Evolutionary conservation across 2,113 vertebrate species (phyloP), one percentile per base, ranked within the genome.

Genomic region (Nyctibius bracteatus): DNA sequence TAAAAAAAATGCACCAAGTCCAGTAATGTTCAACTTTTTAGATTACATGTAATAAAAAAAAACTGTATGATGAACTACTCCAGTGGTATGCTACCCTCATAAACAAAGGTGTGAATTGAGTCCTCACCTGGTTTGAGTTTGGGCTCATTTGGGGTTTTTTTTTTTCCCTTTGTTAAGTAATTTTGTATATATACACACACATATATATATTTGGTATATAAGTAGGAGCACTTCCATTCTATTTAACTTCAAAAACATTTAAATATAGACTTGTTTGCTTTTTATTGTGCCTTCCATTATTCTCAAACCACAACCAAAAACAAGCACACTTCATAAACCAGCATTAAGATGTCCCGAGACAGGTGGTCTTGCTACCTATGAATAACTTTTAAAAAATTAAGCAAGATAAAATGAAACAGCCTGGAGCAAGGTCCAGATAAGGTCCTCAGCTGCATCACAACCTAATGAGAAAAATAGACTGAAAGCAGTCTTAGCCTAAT

Each of bases 381-480:
- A 84, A 63, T 89, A 85, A 67, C 70, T 78, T 92, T 28, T 87
- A 85, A 94, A 68, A 94, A 95, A 87, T 91, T 77, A 90, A 91
- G 58, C 71, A 72, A 58, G 66, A 85, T 88, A 77, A 95, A 95
- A 73, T 85, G 18, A 94, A 94, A 72, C 41, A 68, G 81, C 81
- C 78, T 80, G 62, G 33, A 85, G 74, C 66, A 90, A 94, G 62
- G 41, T 79, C 41, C 62, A 89, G 47, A 30, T 86, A 55, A 85
- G 61, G 33, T 81, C 62, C 39, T 90, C 71, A 41, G 15, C 62
- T 85, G 49, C 54, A 66, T 79, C 90, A 62, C 58, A 75, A 33
- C 25, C 52, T 92, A 51, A 49, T 68, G 70, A 91, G 89, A 85
- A 74, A 88, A 92, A 80, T 46, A 46, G 8, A 47, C 58, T 62